Evolutionary conservation across 1,140 invertebrate genomes (phyloP).

Genomic region (Pogonognathellus flavescens): DNA sequence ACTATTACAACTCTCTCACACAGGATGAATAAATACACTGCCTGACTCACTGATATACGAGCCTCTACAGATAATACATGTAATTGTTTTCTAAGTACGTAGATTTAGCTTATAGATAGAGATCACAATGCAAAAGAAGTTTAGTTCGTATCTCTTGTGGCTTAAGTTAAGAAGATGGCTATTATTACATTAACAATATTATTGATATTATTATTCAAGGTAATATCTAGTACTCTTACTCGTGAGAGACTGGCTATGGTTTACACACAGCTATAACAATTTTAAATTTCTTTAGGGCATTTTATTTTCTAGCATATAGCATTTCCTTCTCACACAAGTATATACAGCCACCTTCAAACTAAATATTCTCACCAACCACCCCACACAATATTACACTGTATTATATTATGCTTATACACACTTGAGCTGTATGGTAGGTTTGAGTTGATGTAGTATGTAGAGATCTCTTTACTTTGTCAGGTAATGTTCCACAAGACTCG

Average conservation of each 20-base stretch:
- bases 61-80: background rate
- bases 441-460: no score
- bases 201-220: slow-evolving; percentile 15
- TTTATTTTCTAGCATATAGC: background rate
- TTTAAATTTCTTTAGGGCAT: slow-evolving; percentile 43
- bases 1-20: slow-evolving; percentile 22
- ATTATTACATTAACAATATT: background rate
- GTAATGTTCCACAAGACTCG: no score
- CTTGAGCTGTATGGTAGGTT: no score
- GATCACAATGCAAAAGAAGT: no score
- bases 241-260: no score
- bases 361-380: no score
- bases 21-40: background rate
- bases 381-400: no score
- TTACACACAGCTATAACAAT: background rate
- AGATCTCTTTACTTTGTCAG: no score
- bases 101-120: no score
- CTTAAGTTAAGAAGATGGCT: slow-evolving; percentile 10
- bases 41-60: background rate
- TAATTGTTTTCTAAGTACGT: background rate
- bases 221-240: slow-evolving; percentile 3
- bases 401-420: no score
- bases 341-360: no score
- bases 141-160: background rate
- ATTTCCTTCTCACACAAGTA: slow-evolving; percentile 5